These are phyloP conservation scores for Channallabes apus DNA, from an alignment of 2,797 vertebrate genomes.

Conservation along the genomic window DNA sequence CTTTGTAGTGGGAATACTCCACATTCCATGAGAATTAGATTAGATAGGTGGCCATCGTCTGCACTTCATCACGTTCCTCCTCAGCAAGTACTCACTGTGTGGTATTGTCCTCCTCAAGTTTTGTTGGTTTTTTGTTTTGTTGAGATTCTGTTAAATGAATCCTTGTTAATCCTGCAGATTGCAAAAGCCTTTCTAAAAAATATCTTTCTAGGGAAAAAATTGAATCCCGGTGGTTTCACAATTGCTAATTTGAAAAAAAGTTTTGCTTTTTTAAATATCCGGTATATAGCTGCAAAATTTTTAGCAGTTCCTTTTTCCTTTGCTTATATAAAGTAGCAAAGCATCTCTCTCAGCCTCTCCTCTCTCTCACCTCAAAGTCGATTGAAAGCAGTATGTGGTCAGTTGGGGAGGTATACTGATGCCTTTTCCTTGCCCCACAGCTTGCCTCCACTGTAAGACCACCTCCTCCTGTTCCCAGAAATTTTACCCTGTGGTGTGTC, in stretches of 20 bases:
- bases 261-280: not conserved
- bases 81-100: constrained; percentile 66
- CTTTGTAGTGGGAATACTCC: constrained; percentile 27
- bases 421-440: constrained; percentile 54
- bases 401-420: constrained; percentile 49
- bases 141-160: constrained; percentile 1
- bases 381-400: constrained; percentile 41
- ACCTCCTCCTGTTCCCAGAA: constrained; percentile 26
- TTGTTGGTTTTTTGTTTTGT: constrained; percentile 52
- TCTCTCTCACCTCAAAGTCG: not conserved
- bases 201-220: not conserved
- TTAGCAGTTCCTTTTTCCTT: not conserved
- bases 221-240: not conserved
- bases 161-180: not conserved
- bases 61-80: constrained; percentile 37
- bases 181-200: constrained; percentile 11
- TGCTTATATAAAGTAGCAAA: not conserved
- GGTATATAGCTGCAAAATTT: not conserved
- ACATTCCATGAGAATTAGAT: constrained; percentile 29
- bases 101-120: constrained; percentile 60
- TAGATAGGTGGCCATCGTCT: constrained; percentile 38
- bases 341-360: not conserved
- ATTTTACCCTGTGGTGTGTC: constrained; percentile 66
- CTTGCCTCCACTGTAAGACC: constrained; percentile 32
- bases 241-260: not conserved